Conservation (phyloP, 2,113 vertebrate species). For the Zosterops japonicus region DNA sequence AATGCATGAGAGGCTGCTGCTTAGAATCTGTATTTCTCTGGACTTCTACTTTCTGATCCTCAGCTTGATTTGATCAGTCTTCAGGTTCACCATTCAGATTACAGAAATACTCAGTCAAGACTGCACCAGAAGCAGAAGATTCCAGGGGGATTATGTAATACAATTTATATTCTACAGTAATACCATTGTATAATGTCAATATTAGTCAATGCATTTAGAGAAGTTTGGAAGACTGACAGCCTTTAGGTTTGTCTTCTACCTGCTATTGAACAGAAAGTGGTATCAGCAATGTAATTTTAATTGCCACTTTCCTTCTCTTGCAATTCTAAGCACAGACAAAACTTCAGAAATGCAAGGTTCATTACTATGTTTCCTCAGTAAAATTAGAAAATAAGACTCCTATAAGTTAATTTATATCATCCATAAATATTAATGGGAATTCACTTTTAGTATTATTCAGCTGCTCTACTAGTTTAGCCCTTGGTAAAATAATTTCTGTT, state of each 20-base stretch:
- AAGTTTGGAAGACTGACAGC: neutral
- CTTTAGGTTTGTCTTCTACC: neutral
- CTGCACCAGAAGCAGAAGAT: neutral
- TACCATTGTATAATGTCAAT: neutral
- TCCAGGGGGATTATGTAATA: neutral
- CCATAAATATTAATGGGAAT: neutral
- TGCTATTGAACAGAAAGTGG: neutral
- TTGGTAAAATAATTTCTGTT: neutral
- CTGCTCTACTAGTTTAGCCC: neutral
- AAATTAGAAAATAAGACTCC: neutral
- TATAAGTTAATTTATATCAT: neutral
- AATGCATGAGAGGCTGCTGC: neutral
- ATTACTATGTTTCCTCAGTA: neutral
- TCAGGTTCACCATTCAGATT: neutral
- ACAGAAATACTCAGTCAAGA: neutral
- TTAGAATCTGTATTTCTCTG: neutral
- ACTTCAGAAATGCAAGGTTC: neutral
- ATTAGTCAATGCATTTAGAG: neutral
- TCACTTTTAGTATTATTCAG: neutral
- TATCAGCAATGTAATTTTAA: neutral
- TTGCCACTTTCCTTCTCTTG: neutral
- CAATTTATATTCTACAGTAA: neutral
- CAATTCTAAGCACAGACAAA: neutral
- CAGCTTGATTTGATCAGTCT: neutral
- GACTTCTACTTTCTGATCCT: neutral